These are phyloP conservation scores for Sinella curviseta DNA, from an alignment of 1,140 invertebrate genomes.

Conservation along the genomic window DNA sequence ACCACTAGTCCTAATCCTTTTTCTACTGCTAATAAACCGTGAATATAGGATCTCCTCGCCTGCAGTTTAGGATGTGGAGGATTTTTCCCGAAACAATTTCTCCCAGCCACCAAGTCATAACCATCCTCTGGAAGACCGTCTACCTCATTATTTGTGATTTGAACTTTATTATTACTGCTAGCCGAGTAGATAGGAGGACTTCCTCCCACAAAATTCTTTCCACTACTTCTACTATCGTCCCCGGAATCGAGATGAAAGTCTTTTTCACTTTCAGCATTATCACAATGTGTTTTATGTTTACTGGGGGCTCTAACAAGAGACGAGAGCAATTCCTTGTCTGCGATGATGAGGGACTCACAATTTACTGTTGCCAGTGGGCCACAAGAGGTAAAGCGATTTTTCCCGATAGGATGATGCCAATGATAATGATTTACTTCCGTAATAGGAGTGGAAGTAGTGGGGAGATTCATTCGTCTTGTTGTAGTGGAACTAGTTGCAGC, in stretches of 20 bases:
- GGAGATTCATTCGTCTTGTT: not conserved
- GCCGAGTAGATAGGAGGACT: not conserved
- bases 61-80: not conserved
- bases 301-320: not conserved
- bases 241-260: not conserved
- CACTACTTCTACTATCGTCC: not conserved
- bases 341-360: not conserved
- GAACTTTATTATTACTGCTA: not conserved
- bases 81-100: not conserved
- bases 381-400: not conserved
- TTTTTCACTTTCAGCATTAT: not conserved
- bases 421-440: conserved; percentile 22
- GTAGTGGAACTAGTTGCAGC: not conserved
- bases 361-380: not conserved
- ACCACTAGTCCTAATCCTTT: not conserved
- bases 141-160: not conserved
- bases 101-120: not conserved
- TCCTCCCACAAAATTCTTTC: not conserved
- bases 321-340: not conserved
- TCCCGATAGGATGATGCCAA: conserved; percentile 16
- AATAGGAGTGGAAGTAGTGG: not conserved
- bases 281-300: not conserved
- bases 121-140: not conserved
- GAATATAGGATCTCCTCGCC: not conserved
- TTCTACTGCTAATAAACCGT: not conserved